Evolutionary conservation across 2,888 invertebrate genomes (phyloP).

Genomic region (Heterodera filipjevi): DNA sequence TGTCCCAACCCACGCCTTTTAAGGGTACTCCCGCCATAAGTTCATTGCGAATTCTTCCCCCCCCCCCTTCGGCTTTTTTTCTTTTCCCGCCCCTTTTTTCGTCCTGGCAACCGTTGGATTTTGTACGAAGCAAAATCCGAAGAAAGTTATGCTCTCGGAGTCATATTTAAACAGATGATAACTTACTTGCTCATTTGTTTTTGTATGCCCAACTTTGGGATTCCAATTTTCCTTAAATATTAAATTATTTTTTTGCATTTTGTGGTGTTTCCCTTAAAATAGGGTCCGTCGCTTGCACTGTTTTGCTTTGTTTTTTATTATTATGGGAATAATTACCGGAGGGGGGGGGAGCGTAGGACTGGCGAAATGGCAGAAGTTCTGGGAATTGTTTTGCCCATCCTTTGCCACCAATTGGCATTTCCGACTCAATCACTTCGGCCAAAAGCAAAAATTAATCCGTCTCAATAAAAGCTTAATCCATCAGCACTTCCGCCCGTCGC

Average conservation of each 20-base stretch:
- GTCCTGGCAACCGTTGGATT: not conserved
- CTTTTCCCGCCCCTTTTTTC: not conserved
- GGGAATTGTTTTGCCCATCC: no score
- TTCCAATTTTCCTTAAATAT: no score
- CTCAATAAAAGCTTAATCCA: not conserved
- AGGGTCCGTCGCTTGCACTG: no score
- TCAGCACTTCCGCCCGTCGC: no score
- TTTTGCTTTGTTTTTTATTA: no score
- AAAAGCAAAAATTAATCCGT: not conserved
- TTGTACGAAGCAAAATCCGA: not conserved
- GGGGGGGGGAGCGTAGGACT: no score
- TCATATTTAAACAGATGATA: not conserved
- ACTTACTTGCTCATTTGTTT: no score
- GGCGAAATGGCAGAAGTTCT: not conserved
- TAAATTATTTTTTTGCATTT: no score
- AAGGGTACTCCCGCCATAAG: not conserved
- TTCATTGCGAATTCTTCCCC: not conserved
- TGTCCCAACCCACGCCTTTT: conserved; percentile 1
- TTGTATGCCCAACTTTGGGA: no score
- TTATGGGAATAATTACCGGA: no score
- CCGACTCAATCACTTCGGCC: not conserved
- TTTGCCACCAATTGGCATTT: not conserved
- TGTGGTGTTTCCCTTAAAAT: no score
- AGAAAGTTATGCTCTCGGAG: not conserved
- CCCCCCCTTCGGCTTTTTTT: not conserved